Evolutionary conservation across 2,888 invertebrate genomes (phyloP), one percentile per base, ranked within the genome.

Genomic region (Thysanoteuthis rhombus): DNA sequence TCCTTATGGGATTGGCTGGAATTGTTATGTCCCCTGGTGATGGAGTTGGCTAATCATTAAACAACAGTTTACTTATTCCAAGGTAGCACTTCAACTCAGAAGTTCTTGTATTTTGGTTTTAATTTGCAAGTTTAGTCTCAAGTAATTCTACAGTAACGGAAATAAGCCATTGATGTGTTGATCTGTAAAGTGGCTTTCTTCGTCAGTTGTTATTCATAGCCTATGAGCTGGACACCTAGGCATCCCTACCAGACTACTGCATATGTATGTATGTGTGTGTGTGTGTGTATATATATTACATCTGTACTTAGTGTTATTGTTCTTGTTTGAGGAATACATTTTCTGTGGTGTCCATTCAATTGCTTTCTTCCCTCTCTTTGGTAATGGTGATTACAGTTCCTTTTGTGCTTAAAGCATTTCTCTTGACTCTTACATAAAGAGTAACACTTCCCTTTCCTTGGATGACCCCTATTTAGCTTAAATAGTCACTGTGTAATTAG

Each of bases 251-350:
- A 58, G 32, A 58, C 58, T 12, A 25, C 28, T 90, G 39, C 42
- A 38, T 90, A 39, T 90, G 12, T 90, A 39, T 32, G 32, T 40
- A 22, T 90, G 38, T 90, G 22, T 32, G 8, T 42, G 8, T 91
- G 19, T 28, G 28, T 3, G 19, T 32, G n/a, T 28, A 42, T 91
- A 42, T 32, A 91, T 91, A 8, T 75, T n/a, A 75, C n/a, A n/a
- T 75, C 32, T 75, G 32, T 58, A 1, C n/a, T n/a, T 75, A 75
- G n/a, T 75, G n/a, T 75, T 16, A n/a, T n/a, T 32, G 75, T 75
- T 75, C n/a, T 75, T 75, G n/a, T 75, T 75, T 75, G 75, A 75
- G 75, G n/a, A 75, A 75, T 75, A n/a, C 75, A 75, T 75, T 75
- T 32, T 75, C 32, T 75, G 8, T 75, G 32, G 75, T 32, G n/a